phyloP scores from a whole-genome alignment of 2,888 invertebrate species.

The Erebia aethiops region DNA sequence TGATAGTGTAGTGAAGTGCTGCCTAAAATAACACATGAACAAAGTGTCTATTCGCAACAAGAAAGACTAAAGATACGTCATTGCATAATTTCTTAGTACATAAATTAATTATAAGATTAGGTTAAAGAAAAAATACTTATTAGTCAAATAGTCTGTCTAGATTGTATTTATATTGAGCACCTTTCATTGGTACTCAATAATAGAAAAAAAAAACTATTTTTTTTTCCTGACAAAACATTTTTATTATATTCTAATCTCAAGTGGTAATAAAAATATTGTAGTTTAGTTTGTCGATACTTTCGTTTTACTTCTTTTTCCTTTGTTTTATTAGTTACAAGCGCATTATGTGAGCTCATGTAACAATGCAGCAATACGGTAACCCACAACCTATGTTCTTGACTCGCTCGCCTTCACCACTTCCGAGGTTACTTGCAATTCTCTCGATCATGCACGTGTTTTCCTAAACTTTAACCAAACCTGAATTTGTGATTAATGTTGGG shows the following conservation, averaged over 20 bases:
- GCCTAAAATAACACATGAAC: too few relatives aligned
- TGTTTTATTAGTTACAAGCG: slow-evolving; percentile 20
- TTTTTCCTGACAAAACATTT: not conserved
- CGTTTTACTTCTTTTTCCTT: slow-evolving; percentile 15
- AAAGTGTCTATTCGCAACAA: too few relatives aligned
- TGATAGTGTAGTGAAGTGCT: too few relatives aligned
- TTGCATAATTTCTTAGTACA: too few relatives aligned
- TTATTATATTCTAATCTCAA: not conserved
- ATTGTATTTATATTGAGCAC: too few relatives aligned
- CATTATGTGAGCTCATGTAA: slow-evolving; percentile 27
- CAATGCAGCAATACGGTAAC: slow-evolving; percentile 24
- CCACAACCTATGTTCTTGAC: slow-evolving; percentile 35
- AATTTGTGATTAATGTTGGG: not conserved
- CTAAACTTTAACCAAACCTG: slow-evolving; percentile 45
- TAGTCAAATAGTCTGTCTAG: too few relatives aligned
- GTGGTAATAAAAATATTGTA: not conserved
- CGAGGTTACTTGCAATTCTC: slow-evolving; percentile 35
- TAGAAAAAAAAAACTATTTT: too few relatives aligned
- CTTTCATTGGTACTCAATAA: too few relatives aligned
- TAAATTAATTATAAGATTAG: too few relatives aligned
- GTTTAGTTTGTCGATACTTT: slow-evolving; percentile 14
- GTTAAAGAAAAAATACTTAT: too few relatives aligned
- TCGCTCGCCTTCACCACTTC: slow-evolving; percentile 33
- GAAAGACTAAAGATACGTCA: too few relatives aligned
- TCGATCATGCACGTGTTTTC: slow-evolving; percentile 48